Conservation (phyloP, 2,797 vertebrate genomes). For the Aeoliscus strigatus region DNA sequence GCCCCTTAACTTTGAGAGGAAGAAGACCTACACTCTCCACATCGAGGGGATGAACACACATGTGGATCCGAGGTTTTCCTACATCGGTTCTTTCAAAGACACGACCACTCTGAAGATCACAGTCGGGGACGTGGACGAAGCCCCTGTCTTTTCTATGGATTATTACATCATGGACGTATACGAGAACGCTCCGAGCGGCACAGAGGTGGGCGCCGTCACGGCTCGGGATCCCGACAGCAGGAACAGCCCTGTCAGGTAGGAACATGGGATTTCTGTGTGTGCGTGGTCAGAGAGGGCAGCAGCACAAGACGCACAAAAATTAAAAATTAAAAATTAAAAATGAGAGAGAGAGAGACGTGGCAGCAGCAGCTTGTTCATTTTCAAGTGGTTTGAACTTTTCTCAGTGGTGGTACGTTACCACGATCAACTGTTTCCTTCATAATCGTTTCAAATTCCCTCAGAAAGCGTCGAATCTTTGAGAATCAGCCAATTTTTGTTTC, state of each 20-base stretch:
- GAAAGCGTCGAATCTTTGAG: no score
- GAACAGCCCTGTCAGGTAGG: slow-evolving; percentile 89
- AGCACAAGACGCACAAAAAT: no score
- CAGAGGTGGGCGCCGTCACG: slow-evolving; percentile 83
- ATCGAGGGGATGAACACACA: slow-evolving; percentile 95
- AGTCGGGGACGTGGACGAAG: slow-evolving; percentile 92
- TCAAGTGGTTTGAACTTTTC: no score
- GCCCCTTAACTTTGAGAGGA: slow-evolving; percentile 96
- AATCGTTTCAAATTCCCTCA: no score
- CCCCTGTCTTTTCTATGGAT: slow-evolving; percentile 90
- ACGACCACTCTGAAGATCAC: slow-evolving; percentile 89
- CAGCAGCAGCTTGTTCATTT: no score
- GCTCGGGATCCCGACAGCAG: slow-evolving; percentile 92
- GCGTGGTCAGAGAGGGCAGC: no score
- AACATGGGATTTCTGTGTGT: no score
- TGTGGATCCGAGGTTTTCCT: slow-evolving; percentile 87
- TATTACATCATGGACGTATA: slow-evolving; percentile 93
- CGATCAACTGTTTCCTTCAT: no score
- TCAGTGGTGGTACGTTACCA: no score
- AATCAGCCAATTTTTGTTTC: no score
- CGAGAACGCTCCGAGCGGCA: slow-evolving; percentile 85
- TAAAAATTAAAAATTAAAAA: no score
- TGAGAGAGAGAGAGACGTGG: no score
- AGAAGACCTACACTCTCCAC: slow-evolving; percentile 92
- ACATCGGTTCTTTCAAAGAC: slow-evolving; percentile 94